Evolutionary conservation across 2,797 vertebrate species (phyloP).

Genomic region (Notoglanidium macrostoma): DNA sequence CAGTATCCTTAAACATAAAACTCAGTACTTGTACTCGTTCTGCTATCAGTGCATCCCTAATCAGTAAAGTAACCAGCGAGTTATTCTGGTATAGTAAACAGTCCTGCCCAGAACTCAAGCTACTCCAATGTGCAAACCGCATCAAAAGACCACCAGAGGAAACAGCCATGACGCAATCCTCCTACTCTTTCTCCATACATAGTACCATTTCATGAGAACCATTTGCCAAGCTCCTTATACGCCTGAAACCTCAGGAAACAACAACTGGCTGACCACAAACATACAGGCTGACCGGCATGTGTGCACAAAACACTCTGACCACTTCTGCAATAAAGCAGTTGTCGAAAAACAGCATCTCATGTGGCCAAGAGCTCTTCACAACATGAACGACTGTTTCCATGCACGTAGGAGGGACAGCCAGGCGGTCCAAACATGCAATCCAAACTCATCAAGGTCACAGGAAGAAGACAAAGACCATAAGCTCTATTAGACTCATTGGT

Average conservation of each 20-base stretch:
- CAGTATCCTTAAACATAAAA: neutral
- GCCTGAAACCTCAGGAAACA: neutral
- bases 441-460: slow-evolving; percentile 10
- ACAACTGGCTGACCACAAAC: slow-evolving; percentile 33
- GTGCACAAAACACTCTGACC: slow-evolving; percentile 3
- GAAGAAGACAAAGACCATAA: neutral
- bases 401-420: neutral
- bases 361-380: neutral
- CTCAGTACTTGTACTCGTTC: neutral
- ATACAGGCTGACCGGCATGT: slow-evolving; percentile 35
- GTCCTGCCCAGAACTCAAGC: neutral
- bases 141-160: slow-evolving; percentile 44
- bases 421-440: neutral
- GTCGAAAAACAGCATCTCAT: slow-evolving; percentile 53
- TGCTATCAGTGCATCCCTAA: neutral
- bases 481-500: neutral
- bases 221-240: neutral
- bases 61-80: neutral
- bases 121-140: slow-evolving; percentile 44
- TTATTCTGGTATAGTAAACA: neutral
- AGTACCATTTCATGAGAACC: slow-evolving; percentile 59
- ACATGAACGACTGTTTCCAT: slow-evolving; percentile 1
- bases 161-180: slow-evolving; percentile 60
- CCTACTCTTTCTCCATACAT: slow-evolving; percentile 34
- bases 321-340: slow-evolving; percentile 66